Evolutionary conservation across 2,113 vertebrate genomes (phyloP), one percentile per base, ranked within the genome.

Genomic region (Caranx melampygus): DNA sequence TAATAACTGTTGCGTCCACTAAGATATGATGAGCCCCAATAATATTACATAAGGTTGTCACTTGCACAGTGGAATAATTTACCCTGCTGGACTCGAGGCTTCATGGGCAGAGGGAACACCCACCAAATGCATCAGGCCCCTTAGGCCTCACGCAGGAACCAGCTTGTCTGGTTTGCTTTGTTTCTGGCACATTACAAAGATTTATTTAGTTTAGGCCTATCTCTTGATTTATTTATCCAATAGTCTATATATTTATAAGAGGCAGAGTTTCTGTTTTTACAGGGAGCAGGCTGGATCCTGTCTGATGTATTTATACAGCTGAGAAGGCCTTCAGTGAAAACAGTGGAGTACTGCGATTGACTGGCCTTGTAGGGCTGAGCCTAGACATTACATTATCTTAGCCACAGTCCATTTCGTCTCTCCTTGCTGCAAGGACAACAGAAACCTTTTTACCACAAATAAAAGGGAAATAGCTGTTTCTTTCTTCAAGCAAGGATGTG

Each of bases 231-330:
- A 93, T 94, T 94, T 92, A 84, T 93, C 75, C 68, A 90, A 88
- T 85, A 81, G 81, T 94, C 84, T 76, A 75, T 81, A 44, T 91
- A 88, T 94, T 87, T 94, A 85, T 84, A 78, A 85, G 81, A 89
- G 87, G 73, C 68, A 61, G 44, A 55, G 72, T 84, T 79, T 88
- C 58, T 91, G 85, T 92, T 94, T 94, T 93, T 79, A 75, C 83
- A 84, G 61, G 42, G 72, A 84, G 82, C 82, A 64, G 61, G 79
- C 78, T 61, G 65, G 63, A 86, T 84, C 75, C 65, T 81, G 58
- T 82, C 80, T 90, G 88, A 91, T 88, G 68, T 95, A 92, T 94
- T 95, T 94, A 76, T 77, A 93, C 94, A 95, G 93, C 93, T 94
- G 86, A 89, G 54, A 61, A 58, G 78, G 44, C 79, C 85, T 88